These are phyloP conservation scores for Rhynchophorus ferrugineus DNA, from an alignment of 1,140 invertebrate genomes.

Conservation along the genomic window DNA sequence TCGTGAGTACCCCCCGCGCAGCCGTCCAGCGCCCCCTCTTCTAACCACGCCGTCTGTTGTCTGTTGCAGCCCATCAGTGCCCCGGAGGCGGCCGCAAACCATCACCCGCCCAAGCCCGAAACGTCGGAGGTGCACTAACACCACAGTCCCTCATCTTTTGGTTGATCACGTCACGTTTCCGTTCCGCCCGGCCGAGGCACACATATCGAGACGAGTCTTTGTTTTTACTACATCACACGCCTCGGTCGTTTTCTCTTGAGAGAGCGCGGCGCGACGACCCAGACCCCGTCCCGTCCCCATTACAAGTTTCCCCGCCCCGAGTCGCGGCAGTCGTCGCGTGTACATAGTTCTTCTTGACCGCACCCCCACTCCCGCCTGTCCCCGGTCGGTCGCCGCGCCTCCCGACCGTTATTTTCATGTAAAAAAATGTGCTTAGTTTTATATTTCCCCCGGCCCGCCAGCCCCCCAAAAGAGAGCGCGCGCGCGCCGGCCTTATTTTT, in stretches of 20 bases:
- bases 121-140: slow-evolving; percentile 47
- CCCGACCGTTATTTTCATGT: no score
- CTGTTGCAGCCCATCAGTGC: slow-evolving; percentile 50
- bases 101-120: slow-evolving; percentile 55
- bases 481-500: not conserved
- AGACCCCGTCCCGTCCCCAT: no score
- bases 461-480: no score
- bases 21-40: not conserved
- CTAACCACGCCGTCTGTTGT: slow-evolving; percentile 5
- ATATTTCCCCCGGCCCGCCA: no score
- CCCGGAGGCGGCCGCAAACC: slow-evolving; percentile 55
- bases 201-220: slow-evolving; percentile 35
- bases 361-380: no score
- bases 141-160: not conserved
- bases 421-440: not conserved
- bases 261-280: no score
- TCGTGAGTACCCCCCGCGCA: slow-evolving; percentile 32
- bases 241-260: slow-evolving; percentile 1
- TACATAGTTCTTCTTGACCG: no score
- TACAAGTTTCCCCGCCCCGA: no score
- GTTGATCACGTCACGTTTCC: not conserved
- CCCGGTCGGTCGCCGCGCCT: no score
- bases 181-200: slow-evolving; percentile 32
- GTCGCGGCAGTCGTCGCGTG: no score
- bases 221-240: slow-evolving; percentile 32